Base-by-base conservation (phyloP, 1,140 invertebrate genomes). In the Bombyx mandarina region DNA sequence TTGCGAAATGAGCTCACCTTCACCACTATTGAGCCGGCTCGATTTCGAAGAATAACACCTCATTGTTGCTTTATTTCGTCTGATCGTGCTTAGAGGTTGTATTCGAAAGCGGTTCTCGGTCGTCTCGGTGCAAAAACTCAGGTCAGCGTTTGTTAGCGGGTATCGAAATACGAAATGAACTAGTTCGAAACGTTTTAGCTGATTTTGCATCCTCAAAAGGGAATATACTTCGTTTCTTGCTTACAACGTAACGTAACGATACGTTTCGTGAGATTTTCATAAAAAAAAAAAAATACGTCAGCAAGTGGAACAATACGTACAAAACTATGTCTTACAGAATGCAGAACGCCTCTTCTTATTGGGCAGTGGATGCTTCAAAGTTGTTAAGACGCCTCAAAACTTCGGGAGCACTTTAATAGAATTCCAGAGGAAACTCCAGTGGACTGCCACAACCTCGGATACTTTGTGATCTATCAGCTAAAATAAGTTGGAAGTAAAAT, bases 361-460 rank as follows among this genome's bases (percentile, higher is more conserved):
- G 75, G 71, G 75, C 69, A 72, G 68, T 66, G 71, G 26, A 69
- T 73, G 67, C 69, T 73, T 69, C 61, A 67, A 73, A 81, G 61
- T 80, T 80, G 70, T 78, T 71, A 74, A 76, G 72, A 79, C 71
- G 65, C 67, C 59, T 71, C 55, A 51, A 66, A 81, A 74, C 62
- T 78, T 77, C 69, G 63, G 69, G 69, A 67, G 62, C 58, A 70
- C 64, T 77, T 73, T 79, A 79, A 80, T 77, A 77, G 75, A 76
- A 82, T 75, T 80, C 71, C 71, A 72, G 61, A 61, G 63, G 58
- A 60, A 63, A 75, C 66, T 72, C 62, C 59, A 66, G 55, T 64
- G 69, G 59, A 64, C 59, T 64, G 54, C 12, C 52, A 58, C 60
- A 48, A 75, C 66, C 50, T 74, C 65, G 49, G 59, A 62, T 67